Percentiles rank a stretch among this genome's conserved stretches.
Conservation (phyloP, 2,888 invertebrate species). For the Nomada fabriciana region DNA sequence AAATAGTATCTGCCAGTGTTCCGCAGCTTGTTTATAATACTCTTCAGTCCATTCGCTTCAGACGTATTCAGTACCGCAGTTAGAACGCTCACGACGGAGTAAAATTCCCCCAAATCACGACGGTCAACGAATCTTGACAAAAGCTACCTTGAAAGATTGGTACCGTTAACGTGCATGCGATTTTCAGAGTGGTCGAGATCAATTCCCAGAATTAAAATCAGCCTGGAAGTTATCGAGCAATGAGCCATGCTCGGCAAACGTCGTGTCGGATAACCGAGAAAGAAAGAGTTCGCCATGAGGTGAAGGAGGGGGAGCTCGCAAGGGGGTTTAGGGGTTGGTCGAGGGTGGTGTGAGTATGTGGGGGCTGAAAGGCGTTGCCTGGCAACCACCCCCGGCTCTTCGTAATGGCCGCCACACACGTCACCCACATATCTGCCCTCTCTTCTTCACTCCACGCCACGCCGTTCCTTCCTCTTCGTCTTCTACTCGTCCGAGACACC, state of each 20-base stretch:
- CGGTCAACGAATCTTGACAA: too few relatives aligned
- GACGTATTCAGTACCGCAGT: too few relatives aligned
- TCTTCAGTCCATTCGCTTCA: too few relatives aligned
- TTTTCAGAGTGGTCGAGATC: slow-evolving; percentile 14
- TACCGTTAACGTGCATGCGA: not conserved
- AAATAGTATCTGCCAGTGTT: too few relatives aligned
- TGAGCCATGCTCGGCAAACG: slow-evolving; percentile 78
- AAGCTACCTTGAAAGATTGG: too few relatives aligned
- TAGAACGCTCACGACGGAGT: too few relatives aligned
- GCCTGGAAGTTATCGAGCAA: slow-evolving; percentile 59
- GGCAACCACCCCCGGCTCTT: slow-evolving; percentile 81
- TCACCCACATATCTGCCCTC: slow-evolving; percentile 76
- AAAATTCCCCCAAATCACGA: too few relatives aligned
- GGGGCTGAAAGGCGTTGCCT: slow-evolving; percentile 81
- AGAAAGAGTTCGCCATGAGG: slow-evolving; percentile 65
- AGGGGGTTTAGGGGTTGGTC: slow-evolving; percentile 76
- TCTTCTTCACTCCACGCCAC: slow-evolving; percentile 47
- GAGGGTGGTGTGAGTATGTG: slow-evolving; percentile 80
- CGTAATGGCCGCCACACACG: slow-evolving; percentile 80
- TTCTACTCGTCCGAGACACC: slow-evolving; percentile 56
- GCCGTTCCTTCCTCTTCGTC: slow-evolving; percentile 40
- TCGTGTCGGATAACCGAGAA: slow-evolving; percentile 66
- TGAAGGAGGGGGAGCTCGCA: slow-evolving; percentile 72
- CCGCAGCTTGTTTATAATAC: too few relatives aligned
- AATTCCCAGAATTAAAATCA: slow-evolving; percentile 61